Conservation (phyloP, 2,888 invertebrate species). For the Spisula solida region DNA sequence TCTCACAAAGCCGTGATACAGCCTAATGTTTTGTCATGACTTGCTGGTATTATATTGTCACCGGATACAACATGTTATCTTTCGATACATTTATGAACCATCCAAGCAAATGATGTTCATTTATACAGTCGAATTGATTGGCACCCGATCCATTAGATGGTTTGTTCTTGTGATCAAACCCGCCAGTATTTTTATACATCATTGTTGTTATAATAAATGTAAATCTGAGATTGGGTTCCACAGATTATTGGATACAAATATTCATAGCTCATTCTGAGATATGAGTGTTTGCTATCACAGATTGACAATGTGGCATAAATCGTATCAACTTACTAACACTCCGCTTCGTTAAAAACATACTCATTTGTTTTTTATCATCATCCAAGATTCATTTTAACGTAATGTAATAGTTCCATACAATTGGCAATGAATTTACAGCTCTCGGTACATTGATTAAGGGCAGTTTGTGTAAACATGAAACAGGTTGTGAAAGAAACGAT, state of each 20-base stretch:
- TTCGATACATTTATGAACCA: constrained; percentile 18
- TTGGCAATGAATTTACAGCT: no score
- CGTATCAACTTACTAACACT: neutral
- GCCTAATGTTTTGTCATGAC: neutral
- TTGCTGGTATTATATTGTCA: neutral
- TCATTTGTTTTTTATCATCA: neutral
- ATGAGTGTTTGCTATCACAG: neutral
- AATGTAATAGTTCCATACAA: no score
- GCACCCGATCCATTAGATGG: neutral
- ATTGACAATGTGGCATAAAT: neutral
- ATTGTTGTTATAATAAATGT: constrained; percentile 13
- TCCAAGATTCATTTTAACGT: neutral
- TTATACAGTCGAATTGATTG: constrained; percentile 1
- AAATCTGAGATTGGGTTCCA: neutral
- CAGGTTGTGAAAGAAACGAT: no score
- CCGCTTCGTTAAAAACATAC: neutral
- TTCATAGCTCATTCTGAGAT: constrained; percentile 1
- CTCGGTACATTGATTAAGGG: no score
- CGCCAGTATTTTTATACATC: neutral
- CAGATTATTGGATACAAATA: neutral
- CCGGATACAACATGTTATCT: neutral
- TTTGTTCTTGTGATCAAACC: neutral
- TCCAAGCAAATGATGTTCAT: neutral
- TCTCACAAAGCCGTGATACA: neutral
- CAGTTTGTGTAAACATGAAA: no score